These are phyloP conservation scores for Calliopsis andreniformis DNA, from an alignment of 1,140 invertebrate species.

Conservation along the genomic window DNA sequence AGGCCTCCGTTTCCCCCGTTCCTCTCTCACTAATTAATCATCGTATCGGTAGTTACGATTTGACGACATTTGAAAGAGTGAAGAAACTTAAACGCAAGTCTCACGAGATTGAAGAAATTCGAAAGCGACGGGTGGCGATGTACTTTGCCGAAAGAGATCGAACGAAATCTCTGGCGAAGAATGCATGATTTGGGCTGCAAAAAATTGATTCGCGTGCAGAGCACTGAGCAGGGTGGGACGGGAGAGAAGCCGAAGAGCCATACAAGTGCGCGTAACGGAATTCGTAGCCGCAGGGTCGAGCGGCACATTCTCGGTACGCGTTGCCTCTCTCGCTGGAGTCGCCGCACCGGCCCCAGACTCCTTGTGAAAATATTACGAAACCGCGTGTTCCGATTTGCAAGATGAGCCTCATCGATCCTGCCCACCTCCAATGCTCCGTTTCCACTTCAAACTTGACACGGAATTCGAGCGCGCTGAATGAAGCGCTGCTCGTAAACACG, in stretches of 20 bases:
- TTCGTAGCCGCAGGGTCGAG: constrained; percentile 71
- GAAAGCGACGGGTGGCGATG: too few species aligned
- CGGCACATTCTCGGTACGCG: constrained; percentile 67
- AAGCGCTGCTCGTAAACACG: too few species aligned
- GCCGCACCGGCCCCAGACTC: neutral
- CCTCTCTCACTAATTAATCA: too few species aligned
- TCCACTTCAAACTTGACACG: constrained; percentile 32
- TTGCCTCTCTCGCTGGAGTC: constrained; percentile 42
- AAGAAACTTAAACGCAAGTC: too few species aligned
- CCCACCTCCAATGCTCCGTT: neutral
- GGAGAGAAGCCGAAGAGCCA: constrained; percentile 49
- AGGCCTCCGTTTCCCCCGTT: too few species aligned
- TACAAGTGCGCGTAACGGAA: constrained; percentile 76
- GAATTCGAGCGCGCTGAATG: constrained; percentile 3
- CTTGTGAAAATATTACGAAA: constrained; percentile 58
- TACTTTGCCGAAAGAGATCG: neutral
- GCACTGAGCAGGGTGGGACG: constrained; percentile 24
- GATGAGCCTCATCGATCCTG: constrained; percentile 32
- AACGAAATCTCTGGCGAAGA: neutral
- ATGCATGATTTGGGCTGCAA: constrained; percentile 31
- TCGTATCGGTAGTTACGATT: too few species aligned
- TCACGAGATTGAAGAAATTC: too few species aligned
- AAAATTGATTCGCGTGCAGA: constrained; percentile 49
- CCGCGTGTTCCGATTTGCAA: constrained; percentile 33
- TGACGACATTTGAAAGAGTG: too few species aligned